Percentiles rank a stretch among this genome's conserved stretches.
phyloP scores from a whole-genome alignment of 2,797 vertebrate species.

The Loris lydekkerianus region DNA sequence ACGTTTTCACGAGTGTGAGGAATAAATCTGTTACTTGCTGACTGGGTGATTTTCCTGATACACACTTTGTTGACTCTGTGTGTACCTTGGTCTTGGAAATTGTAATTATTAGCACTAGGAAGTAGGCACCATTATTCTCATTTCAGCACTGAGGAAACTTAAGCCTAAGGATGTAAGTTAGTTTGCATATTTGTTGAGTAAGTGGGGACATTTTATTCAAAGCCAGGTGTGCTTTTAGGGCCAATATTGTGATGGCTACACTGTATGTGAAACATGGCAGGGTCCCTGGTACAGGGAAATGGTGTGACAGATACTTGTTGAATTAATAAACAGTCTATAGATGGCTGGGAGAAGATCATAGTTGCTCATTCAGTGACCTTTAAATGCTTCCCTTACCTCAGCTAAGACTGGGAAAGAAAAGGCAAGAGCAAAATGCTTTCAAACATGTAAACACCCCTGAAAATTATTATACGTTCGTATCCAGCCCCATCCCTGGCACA shows the following conservation, averaged over 20 bases:
- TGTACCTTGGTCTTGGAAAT: background rate
- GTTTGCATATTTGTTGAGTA: background rate
- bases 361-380: constrained; percentile 5
- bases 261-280: background rate
- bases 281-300: background rate
- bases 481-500: background rate
- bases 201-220: background rate
- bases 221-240: background rate
- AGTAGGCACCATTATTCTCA: background rate
- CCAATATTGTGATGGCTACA: background rate
- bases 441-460: background rate
- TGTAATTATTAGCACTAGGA: background rate
- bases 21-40: background rate
- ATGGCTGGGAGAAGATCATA: background rate
- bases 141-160: background rate
- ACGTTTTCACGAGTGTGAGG: background rate
- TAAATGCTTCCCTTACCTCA: background rate
- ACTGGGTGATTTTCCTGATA: background rate
- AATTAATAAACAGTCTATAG: background rate
- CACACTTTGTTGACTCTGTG: background rate
- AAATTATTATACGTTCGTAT: background rate
- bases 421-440: background rate
- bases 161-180: constrained; percentile 8
- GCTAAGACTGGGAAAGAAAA: background rate
- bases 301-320: background rate